Conservation (phyloP, 1,140 invertebrate species). For the Chionoecetes opilio region DNA sequence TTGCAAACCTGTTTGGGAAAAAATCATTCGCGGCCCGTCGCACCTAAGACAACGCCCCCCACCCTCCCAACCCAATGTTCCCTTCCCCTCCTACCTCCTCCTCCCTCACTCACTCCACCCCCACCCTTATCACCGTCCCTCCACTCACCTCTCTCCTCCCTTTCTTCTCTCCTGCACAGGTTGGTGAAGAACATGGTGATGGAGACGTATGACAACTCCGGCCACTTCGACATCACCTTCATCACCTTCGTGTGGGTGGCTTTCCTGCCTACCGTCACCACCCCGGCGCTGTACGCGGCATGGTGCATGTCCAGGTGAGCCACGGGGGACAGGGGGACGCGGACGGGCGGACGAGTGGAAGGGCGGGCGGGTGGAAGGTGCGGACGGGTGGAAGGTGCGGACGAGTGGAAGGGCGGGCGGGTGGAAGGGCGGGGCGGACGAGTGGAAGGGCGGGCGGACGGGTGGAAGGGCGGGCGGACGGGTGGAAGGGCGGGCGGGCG, state of each 20-base stretch:
- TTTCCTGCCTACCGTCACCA: slow-evolving; percentile 68
- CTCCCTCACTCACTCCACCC: not conserved
- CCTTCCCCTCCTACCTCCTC: not conserved
- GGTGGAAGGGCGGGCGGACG: no score
- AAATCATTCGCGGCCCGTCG: no score
- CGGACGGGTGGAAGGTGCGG: no score
- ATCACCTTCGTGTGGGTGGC: slow-evolving; percentile 74
- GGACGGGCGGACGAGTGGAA: no score
- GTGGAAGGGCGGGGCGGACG: no score
- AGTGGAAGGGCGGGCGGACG: no score
- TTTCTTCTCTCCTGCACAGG: slow-evolving; percentile 37
- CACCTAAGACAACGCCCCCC: not conserved
- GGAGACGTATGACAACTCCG: slow-evolving; percentile 73
- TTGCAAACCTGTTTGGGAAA: no score
- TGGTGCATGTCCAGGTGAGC: slow-evolving; percentile 59
- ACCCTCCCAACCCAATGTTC: not conserved
- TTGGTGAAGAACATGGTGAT: slow-evolving; percentile 70
- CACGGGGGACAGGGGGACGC: no score
- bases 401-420: no score
- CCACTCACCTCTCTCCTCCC: not conserved
- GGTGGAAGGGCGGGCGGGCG: no score
- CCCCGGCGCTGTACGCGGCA: slow-evolving; percentile 59
- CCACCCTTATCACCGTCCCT: no score
- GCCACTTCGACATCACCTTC: slow-evolving; percentile 71
- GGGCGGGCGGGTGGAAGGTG: no score